Percentiles rank a stretch among this genome's conserved stretches.
Conservation (phyloP, 2,888 invertebrate species). For the Falcaria lacertinaria region DNA sequence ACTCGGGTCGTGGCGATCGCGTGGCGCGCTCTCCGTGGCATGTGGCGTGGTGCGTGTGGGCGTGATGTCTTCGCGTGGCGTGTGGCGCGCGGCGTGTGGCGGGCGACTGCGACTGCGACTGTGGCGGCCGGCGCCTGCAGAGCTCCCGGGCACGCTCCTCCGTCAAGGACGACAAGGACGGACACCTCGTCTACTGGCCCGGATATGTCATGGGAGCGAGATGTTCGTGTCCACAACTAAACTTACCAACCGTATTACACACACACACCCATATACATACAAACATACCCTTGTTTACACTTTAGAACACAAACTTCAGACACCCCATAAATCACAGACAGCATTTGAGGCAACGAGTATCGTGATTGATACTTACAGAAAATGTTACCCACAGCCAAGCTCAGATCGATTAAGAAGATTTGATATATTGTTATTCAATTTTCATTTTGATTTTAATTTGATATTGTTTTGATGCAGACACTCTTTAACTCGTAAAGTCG, state of each 20-base stretch:
- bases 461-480: constrained; percentile 16
- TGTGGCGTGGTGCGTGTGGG: constrained; percentile 43
- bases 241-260: constrained; percentile 51
- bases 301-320: constrained; percentile 19
- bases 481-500: constrained; percentile 36
- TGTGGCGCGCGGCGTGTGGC: constrained; percentile 28
- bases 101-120: constrained; percentile 16
- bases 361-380: background rate
- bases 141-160: constrained; percentile 91
- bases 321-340: no score
- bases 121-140: constrained; percentile 70
- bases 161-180: constrained; percentile 99
- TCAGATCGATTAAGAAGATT: constrained; percentile 29
- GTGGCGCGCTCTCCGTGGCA: constrained; percentile 74
- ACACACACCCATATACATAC: constrained; percentile 17
- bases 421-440: constrained; percentile 27
- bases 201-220: constrained; percentile 99
- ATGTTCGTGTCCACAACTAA: constrained; percentile 95
- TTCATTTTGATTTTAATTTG: constrained; percentile 26
- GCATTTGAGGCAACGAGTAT: background rate
- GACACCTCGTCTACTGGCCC: constrained; percentile 99
- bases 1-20: constrained; percentile 79
- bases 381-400: background rate
- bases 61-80: constrained; percentile 15
- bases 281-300: constrained; percentile 15